phyloP scores from a whole-genome alignment of 2,113 vertebrate species.

The Odobenus rosmarus region DNA sequence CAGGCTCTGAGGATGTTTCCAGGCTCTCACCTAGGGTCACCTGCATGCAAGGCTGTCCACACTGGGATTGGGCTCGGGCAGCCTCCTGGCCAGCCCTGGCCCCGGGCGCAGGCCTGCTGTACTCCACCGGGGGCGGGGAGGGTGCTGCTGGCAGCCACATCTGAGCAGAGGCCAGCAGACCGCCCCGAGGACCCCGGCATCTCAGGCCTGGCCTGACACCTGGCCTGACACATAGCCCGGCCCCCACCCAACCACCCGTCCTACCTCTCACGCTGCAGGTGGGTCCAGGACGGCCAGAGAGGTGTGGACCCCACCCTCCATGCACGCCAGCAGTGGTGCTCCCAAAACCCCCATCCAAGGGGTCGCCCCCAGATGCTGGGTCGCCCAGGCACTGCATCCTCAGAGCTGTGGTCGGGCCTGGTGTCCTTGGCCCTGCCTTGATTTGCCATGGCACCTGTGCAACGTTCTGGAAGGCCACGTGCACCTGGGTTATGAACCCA shows the following conservation, averaged over 20 bases:
- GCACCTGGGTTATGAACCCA: not conserved
- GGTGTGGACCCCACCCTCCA: rapidly evolving
- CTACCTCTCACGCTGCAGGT: not conserved
- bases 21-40: not conserved
- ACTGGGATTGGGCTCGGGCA: rapidly evolving
- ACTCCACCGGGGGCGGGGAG: not conserved
- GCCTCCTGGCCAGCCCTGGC: not conserved
- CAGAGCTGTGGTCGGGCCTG: not conserved
- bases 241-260: rapidly evolving
- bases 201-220: rapidly evolving
- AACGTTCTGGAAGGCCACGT: not conserved
- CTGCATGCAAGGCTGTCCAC: rapidly evolving
- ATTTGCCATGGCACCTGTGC: not conserved
- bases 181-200: rapidly evolving
- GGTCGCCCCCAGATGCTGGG: rapidly evolving
- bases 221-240: rapidly evolving
- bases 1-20: rapidly evolving
- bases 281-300: rapidly evolving
- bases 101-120: rapidly evolving
- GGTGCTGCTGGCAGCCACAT: rapidly evolving
- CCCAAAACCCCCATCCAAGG: rapidly evolving
- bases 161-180: not conserved
- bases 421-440: not conserved
- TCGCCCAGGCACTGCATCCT: not conserved
- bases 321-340: rapidly evolving